Conservation (phyloP, 2,113 vertebrate species). For the Ciconia boyciana region DNA sequence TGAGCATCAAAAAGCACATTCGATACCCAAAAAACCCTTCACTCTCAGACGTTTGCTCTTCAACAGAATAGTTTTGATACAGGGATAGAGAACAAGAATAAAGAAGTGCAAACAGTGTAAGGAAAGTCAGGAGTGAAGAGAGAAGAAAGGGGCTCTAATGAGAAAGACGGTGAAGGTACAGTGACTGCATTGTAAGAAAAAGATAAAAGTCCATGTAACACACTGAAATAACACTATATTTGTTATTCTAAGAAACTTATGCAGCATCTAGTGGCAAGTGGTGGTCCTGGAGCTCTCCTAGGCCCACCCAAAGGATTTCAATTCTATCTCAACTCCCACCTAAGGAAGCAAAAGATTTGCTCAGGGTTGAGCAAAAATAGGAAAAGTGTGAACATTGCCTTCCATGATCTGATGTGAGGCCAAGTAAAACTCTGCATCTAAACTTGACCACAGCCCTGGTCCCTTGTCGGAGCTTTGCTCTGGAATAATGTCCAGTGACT, state of each 20-base stretch:
- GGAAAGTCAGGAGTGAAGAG: neutral
- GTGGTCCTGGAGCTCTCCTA: neutral
- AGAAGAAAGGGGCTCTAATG: constrained; percentile 39
- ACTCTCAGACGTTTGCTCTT: constrained; percentile 34
- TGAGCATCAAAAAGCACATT: constrained; percentile 41
- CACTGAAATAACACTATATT: neutral
- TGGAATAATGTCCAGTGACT: neutral
- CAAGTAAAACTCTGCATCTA: neutral
- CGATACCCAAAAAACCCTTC: constrained; percentile 21
- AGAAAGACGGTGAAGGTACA: neutral
- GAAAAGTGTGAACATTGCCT: accelerated
- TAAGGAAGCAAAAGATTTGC: neutral
- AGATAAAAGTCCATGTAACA: neutral
- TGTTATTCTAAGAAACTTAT: neutral
- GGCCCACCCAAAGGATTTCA: neutral
- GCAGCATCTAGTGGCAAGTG: neutral
- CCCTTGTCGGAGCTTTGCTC: neutral
- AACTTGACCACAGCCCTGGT: neutral
- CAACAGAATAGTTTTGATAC: constrained; percentile 43
- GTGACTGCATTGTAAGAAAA: neutral
- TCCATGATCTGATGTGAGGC: accelerated
- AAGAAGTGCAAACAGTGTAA: constrained; percentile 52
- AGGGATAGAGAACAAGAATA: constrained; percentile 18
- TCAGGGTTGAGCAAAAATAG: neutral
- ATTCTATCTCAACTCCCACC: neutral